A percentile compares a stretch with the other conserved stretches of the same genome.
These are phyloP conservation scores for Muscicapa comitata DNA, from an alignment of 2,797 vertebrate genomes.

Conservation along the genomic window DNA sequence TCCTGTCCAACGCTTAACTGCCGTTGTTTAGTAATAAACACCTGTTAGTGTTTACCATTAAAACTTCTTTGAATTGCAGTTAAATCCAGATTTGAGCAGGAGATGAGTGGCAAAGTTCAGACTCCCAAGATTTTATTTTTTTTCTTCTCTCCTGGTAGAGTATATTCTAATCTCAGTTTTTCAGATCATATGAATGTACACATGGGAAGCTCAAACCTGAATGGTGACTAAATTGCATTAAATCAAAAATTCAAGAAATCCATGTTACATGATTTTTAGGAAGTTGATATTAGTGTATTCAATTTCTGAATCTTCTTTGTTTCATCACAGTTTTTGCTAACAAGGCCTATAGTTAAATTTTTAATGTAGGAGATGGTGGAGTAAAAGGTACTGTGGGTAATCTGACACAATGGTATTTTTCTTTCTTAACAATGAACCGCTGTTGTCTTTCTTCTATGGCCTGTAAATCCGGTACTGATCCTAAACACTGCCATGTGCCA, in stretches of 20 bases:
- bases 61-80: neutral
- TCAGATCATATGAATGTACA: neutral
- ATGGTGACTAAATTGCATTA: neutral
- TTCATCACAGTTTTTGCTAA: neutral
- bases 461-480: neutral
- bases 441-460: neutral
- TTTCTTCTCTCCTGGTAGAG: neutral
- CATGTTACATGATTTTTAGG: neutral
- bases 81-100: neutral
- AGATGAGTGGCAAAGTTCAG: neutral
- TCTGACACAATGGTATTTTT: neutral
- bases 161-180: neutral
- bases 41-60: neutral
- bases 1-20: neutral
- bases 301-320: neutral
- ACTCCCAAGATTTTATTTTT: neutral
- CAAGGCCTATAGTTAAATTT: neutral
- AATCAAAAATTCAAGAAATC: neutral
- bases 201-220: neutral
- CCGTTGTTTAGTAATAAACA: neutral
- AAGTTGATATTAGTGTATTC: neutral
- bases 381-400: neutral
- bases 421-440: neutral
- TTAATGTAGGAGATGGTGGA: neutral
- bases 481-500: neutral